A percentile compares a stretch with the other conserved stretches of the same genome.
phyloP scores from a whole-genome alignment of 2,113 vertebrate species.

The Micronisus gabar region DNA sequence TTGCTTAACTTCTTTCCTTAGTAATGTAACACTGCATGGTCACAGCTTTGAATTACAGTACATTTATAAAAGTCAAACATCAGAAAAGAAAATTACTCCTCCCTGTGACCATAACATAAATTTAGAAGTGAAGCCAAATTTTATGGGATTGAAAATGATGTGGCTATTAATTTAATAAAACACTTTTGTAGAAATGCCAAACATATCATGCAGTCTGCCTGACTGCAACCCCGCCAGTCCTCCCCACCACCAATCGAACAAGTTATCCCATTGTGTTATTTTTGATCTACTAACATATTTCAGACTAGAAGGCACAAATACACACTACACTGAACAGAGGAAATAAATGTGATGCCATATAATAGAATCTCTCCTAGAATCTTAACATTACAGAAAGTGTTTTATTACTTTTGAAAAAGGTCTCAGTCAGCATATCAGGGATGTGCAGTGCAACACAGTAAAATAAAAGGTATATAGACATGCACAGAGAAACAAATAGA shows the following conservation, averaged over 20 bases:
- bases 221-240: neutral
- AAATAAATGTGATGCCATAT: neutral
- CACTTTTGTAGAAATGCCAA: neutral
- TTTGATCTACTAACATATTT: neutral
- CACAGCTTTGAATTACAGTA: neutral
- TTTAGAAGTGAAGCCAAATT: neutral
- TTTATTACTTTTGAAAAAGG: neutral
- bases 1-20: neutral
- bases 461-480: neutral
- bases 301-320: neutral
- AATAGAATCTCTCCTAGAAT: neutral
- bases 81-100: conserved; percentile 27
- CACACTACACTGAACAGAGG: neutral
- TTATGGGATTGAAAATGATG: neutral
- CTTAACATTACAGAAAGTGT: neutral
- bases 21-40: neutral
- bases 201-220: neutral
- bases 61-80: neutral
- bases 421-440: neutral
- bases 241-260: neutral
- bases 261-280: neutral
- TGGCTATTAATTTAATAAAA: neutral
- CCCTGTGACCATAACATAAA: neutral
- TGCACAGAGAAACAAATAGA: neutral
- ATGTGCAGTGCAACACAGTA: neutral